Evolutionary conservation across 30 jellyfish, hydroid and myxozoan genomes (phyloP).

Genomic region (Mastigias papua): DNA sequence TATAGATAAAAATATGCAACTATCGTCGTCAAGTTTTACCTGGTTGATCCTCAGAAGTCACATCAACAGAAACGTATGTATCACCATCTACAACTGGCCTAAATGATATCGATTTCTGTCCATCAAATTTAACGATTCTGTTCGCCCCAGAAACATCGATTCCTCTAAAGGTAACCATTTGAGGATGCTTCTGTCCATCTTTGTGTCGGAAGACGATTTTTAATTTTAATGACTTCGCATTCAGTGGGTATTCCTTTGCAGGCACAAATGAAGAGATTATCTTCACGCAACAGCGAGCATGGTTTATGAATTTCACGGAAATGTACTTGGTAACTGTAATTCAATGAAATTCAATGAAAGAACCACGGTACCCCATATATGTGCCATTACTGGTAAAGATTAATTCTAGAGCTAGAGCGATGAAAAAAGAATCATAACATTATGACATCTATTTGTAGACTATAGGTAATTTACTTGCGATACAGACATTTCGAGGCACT

Average conservation of each 20-base stretch:
- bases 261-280: conserved; percentile 58
- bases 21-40: conserved; percentile 39
- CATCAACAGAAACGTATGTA: conserved; percentile 67
- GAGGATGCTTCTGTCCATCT: conserved; percentile 68
- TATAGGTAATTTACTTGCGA: no score
- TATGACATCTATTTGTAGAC: no score
- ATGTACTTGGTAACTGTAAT: conserved; percentile 56
- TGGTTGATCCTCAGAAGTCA: conserved; percentile 49
- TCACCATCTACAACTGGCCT: conserved; percentile 72
- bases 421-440: no score
- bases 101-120: conserved; percentile 67
- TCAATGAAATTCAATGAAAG: background rate
- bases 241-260: conserved; percentile 79
- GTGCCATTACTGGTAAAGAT: no score
- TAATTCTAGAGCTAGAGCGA: no score
- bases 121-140: conserved; percentile 59
- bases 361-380: background rate
- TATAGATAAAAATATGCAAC: no score
- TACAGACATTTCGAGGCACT: no score
- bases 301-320: conserved; percentile 68
- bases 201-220: conserved; percentile 87
- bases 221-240: conserved; percentile 80
- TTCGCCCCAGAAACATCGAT: conserved; percentile 68
- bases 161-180: conserved; percentile 77
- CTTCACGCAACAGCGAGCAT: conserved; percentile 74